Base-by-base conservation (phyloP, 2,888 invertebrate species). In the Mactromeris polynyma region DNA sequence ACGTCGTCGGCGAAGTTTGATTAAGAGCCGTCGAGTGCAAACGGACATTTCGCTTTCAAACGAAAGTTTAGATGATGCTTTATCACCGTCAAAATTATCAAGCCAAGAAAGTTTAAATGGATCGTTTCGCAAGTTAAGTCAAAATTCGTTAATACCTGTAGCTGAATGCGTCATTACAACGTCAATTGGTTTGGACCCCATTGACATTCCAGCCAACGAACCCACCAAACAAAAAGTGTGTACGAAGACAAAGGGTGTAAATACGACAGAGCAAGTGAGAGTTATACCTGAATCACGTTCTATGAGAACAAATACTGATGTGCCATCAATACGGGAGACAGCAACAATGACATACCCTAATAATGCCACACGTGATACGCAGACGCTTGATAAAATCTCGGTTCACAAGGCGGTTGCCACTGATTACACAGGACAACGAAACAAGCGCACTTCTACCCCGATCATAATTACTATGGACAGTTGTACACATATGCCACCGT, bases 381-480 rank as follows among this genome's bases (percentile, higher is more conserved):
- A 94, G 87, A 94, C 95, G 3, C 78, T 83, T 6, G 86, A 83
- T 33, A 86, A 90, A 33, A 88, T 86, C 38, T 85, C 84, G 26
- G 87, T 85, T 31, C 90, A 91, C 54, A 92, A 91, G 78, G 83
- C 88, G 7, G 90, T 93, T 46, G 92, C 88, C 9, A 94, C 94
- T n/a, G 94, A 95, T 89, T 92, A 91, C 42, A 88, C 93, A 11
- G 94, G 94, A 26, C 94, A 94, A 79, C 81, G 89, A 73, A 93
- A 93, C 58, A 94, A 95, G 92, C 87, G 93, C 31, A 94, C 94
- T 33, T 90, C 93, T 7, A 95, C 94, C 1, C 93, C 92, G 40
- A 90, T 86, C 69, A 84, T 94, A 64, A 90, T 90, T 36, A 87
- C 90, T 26, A 90, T 91, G 33, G 94, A 95, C 85, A 93, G 88